Conservation (phyloP, 2,113 vertebrate species). For the Sturnira hondurensis region DNA sequence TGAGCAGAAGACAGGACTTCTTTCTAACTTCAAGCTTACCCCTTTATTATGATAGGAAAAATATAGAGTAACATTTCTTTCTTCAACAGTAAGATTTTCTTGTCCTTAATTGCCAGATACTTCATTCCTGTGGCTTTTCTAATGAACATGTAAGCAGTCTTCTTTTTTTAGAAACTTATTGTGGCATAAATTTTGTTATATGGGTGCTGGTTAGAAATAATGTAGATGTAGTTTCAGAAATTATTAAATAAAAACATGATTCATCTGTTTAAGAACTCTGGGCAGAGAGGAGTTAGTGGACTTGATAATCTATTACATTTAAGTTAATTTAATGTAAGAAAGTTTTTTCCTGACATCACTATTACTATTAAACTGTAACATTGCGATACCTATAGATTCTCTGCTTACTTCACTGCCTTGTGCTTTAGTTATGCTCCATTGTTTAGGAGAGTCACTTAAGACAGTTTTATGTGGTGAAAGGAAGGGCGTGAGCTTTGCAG, state of each 20-base stretch:
- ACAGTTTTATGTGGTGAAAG: constrained; percentile 10
- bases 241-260: constrained; percentile 2
- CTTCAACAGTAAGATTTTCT: constrained; percentile 36
- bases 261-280: constrained; percentile 23
- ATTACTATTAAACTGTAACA: neutral
- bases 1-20: constrained; percentile 13
- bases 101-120: neutral
- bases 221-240: neutral
- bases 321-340: neutral
- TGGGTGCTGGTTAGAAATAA: neutral
- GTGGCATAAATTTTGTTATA: neutral
- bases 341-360: neutral
- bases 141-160: neutral
- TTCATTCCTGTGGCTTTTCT: constrained; percentile 40
- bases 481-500: neutral
- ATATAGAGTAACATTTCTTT: neutral
- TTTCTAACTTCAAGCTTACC: neutral
- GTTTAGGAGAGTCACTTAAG: neutral
- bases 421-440: neutral
- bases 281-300: neutral
- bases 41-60: constrained; percentile 29
- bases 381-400: neutral
- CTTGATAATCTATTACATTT: constrained; percentile 17
- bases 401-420: neutral
- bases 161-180: neutral